phyloP scores from a whole-genome alignment of 1,140 invertebrate species.

The Drosophila nikananu region DNA sequence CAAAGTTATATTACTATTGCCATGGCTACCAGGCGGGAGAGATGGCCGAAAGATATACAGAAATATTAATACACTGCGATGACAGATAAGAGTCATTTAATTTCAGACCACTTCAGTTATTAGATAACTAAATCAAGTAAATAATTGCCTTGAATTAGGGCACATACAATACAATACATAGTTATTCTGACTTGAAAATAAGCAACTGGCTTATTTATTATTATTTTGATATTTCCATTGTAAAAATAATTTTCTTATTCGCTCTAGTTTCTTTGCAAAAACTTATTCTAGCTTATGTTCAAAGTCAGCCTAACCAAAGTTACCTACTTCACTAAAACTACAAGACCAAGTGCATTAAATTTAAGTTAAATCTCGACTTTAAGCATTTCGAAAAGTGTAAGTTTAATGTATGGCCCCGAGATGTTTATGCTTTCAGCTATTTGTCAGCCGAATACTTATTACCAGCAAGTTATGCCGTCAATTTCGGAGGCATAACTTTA shows the following conservation, averaged over 20 bases:
- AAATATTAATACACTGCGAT: conserved; percentile 32
- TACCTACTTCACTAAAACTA: neutral
- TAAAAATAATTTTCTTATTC: neutral
- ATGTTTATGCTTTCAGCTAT: conserved; percentile 20
- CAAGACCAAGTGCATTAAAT: too few relatives aligned
- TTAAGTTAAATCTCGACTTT: neutral
- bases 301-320: too few relatives aligned
- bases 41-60: conserved; percentile 31
- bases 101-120: conserved; percentile 1
- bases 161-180: too few relatives aligned
- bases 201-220: neutral
- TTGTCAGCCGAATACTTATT: conserved; percentile 26
- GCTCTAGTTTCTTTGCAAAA: neutral
- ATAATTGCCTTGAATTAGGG: neutral
- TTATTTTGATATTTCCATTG: too few relatives aligned
- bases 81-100: neutral
- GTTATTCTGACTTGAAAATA: neutral
- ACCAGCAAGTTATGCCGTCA: conserved; percentile 35
- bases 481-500: conserved; percentile 44
- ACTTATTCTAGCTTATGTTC: too few relatives aligned
- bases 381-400: conserved; percentile 13
- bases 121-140: conserved; percentile 3
- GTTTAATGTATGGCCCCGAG: neutral
- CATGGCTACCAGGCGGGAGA: conserved; percentile 4
- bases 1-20: conserved; percentile 47